A percentile compares a stretch with the other conserved stretches of the same genome.
Conservation (phyloP, 1,140 invertebrate genomes). For the Drosophila repletoides region DNA sequence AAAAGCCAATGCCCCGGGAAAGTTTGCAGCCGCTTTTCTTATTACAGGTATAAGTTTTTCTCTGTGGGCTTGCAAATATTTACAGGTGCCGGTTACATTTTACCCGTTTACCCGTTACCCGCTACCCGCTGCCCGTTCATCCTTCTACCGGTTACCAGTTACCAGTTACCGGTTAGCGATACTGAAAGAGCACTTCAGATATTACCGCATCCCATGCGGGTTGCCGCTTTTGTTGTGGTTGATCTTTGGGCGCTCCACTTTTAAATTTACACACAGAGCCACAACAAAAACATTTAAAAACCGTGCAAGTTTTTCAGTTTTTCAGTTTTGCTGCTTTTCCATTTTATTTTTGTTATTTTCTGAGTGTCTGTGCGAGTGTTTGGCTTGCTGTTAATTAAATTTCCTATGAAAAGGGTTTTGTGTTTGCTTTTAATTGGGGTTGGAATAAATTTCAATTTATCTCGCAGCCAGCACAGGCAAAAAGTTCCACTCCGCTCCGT, state of each 20-base stretch:
- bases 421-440: constrained; percentile 22
- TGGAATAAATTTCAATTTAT: background rate
- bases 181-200: constrained; percentile 10
- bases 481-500: no score
- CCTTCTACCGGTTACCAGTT: background rate
- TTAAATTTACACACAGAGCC: constrained; percentile 34
- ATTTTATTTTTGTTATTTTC: background rate
- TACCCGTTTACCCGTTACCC: constrained; percentile 9
- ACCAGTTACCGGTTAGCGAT: background rate
- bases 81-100: constrained; percentile 37
- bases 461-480: no score
- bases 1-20: constrained; percentile 47
- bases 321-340: background rate
- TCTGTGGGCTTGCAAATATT: constrained; percentile 55
- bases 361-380: constrained; percentile 11
- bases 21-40: constrained; percentile 17
- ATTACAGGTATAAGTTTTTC: constrained; percentile 26
- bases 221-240: constrained; percentile 57
- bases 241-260: constrained; percentile 25
- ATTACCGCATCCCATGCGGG: background rate
- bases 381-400: constrained; percentile 45
- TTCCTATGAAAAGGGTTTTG: constrained; percentile 35
- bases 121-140: background rate
- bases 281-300: constrained; percentile 60
- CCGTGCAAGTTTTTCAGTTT: constrained; percentile 33